Percentiles rank a stretch among this genome's conserved stretches.
phyloP scores from a whole-genome alignment of 1,140 invertebrate species.

The Apis laboriosa region DNA sequence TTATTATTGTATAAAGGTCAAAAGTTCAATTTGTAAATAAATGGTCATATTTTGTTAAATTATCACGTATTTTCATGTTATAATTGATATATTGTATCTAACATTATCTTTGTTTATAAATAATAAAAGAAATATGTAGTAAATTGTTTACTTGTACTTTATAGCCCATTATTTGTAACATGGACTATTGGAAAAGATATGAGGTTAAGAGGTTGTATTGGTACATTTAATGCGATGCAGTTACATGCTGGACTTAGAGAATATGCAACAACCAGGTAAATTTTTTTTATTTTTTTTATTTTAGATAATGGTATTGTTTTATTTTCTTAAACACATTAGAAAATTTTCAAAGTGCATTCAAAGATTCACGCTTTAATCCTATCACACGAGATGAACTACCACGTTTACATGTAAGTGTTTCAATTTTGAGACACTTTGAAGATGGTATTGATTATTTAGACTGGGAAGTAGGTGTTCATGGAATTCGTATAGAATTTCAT shows the following conservation, averaged over 20 bases:
- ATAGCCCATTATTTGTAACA: slow-evolving; percentile 98
- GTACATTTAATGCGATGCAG: slow-evolving; percentile 97
- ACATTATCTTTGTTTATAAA: background rate
- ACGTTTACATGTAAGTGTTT: slow-evolving; percentile 96
- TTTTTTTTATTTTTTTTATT: slow-evolving; percentile 18
- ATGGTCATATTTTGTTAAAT: background rate
- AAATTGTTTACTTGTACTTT: slow-evolving; percentile 75
- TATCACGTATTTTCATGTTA: background rate
- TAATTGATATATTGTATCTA: background rate
- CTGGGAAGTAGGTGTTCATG: slow-evolving; percentile 98
- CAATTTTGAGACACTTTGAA: slow-evolving; percentile 97
- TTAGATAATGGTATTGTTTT: background rate
- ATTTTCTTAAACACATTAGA: slow-evolving; percentile 37
- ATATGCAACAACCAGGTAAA: slow-evolving; percentile 95
- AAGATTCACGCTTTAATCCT: slow-evolving; percentile 98
- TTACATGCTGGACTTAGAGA: slow-evolving; percentile 95
- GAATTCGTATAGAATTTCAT: slow-evolving; percentile 98
- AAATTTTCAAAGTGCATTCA: slow-evolving; percentile 90
- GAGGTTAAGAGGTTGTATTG: slow-evolving; percentile 95
- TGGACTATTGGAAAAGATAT: slow-evolving; percentile 98
- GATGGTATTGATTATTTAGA: slow-evolving; percentile 97
- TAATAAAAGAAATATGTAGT: background rate
- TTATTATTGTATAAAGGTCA: background rate
- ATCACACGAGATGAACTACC: slow-evolving; percentile 96
- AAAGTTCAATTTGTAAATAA: background rate